Evolutionary conservation across 1,140 invertebrate species (phyloP).

Genomic region (Nasonia longicornis): DNA sequence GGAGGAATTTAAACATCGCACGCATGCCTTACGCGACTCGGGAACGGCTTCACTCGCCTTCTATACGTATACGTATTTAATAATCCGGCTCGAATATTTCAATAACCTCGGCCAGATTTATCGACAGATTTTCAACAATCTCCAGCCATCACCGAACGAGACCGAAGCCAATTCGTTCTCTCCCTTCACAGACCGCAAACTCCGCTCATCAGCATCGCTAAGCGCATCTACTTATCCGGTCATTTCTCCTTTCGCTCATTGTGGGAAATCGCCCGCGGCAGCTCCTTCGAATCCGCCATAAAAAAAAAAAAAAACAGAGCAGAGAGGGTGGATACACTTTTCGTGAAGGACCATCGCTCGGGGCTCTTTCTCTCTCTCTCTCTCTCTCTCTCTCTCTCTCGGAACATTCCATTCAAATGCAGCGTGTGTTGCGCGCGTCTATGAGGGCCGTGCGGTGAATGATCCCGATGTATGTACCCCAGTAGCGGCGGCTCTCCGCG

Average conservation of each 20-base stretch:
- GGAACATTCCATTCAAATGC: constrained; percentile 30
- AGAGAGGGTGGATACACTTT: background rate
- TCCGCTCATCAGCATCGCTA: background rate
- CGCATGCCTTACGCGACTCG: background rate
- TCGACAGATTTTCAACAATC: too few species aligned
- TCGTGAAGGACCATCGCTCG: background rate
- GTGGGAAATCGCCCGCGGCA: constrained; percentile 35
- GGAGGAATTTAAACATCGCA: background rate
- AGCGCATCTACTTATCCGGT: background rate
- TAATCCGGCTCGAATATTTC: too few species aligned
- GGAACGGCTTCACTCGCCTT: too few species aligned
- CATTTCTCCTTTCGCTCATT: constrained; percentile 12
- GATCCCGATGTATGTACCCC: constrained; percentile 6
- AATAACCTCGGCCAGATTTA: too few species aligned
- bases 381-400: background rate
- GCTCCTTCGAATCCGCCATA: background rate
- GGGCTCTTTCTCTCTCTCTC: background rate
- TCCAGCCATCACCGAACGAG: too few species aligned
- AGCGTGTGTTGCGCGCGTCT: background rate
- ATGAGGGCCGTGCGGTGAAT: constrained; percentile 5
- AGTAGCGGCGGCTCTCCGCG: background rate
- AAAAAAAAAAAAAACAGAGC: background rate
- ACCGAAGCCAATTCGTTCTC: too few species aligned
- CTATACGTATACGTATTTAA: too few species aligned
- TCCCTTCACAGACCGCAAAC: too few species aligned